phyloP scores from a whole-genome alignment of 2,888 invertebrate species.

The Acholoe squamosa region DNA sequence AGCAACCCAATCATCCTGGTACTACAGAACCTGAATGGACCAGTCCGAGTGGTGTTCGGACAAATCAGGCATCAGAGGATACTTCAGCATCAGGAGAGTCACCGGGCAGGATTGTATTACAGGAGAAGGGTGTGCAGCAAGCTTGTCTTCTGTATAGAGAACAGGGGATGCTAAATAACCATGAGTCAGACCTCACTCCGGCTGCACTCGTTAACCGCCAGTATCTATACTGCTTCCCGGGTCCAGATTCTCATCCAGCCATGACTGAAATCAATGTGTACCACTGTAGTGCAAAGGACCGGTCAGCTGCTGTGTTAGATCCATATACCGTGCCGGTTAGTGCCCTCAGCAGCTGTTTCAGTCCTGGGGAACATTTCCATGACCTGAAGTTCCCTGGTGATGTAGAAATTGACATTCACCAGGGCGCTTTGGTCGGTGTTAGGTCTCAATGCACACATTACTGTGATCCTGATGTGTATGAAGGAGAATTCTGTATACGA shows the following conservation, averaged over 20 bases:
- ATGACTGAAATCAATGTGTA: neutral
- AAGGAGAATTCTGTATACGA: neutral
- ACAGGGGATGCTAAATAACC: constrained; percentile 25
- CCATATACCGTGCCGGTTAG: neutral
- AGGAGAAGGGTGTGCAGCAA: neutral
- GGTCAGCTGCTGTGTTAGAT: neutral
- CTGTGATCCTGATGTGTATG: constrained; percentile 37
- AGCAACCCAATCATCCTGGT: neutral
- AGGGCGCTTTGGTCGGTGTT: neutral
- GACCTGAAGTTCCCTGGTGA: neutral
- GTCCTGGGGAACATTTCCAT: neutral
- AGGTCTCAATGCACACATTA: constrained; percentile 24
- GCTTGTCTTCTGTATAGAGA: constrained; percentile 42
- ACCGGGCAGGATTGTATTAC: neutral
- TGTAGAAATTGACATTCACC: neutral
- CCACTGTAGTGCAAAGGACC: constrained; percentile 14
- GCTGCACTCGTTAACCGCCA: constrained; percentile 28
- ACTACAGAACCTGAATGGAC: neutral
- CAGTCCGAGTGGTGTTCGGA: neutral
- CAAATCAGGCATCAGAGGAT: neutral
- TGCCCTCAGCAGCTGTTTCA: constrained; percentile 18
- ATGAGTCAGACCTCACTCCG: neutral
- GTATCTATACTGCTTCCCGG: neutral
- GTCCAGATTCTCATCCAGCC: too few species aligned
- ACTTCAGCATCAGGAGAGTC: neutral